Evolutionary conservation across 2,888 invertebrate species (phyloP).

Genomic region (Ormyrus pomaceus): DNA sequence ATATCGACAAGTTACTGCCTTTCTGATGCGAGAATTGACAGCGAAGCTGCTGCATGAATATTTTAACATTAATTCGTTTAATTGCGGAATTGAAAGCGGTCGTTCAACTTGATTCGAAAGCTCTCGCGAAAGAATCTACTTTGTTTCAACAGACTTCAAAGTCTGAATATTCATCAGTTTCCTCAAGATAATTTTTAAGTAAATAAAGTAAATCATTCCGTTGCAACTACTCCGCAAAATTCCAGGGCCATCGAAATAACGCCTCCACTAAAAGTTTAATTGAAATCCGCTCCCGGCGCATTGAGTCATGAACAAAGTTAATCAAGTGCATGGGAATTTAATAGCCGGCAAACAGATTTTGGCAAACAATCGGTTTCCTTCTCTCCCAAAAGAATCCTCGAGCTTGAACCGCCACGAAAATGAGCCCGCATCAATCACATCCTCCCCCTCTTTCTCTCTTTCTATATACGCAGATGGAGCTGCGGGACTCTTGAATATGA

Average conservation of each 20-base stretch:
- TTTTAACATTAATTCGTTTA: no score
- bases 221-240: neutral
- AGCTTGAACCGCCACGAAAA: slow-evolving; percentile 16
- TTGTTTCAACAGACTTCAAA: no score
- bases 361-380: slow-evolving; percentile 22
- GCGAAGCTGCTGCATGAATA: no score
- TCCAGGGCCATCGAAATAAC: no score
- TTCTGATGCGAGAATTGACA: no score
- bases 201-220: no score
- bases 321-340: slow-evolving; percentile 35
- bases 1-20: no score
- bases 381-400: neutral
- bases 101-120: neutral
- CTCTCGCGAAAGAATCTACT: no score
- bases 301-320: slow-evolving; percentile 30
- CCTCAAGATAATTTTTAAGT: neutral
- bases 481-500: slow-evolving; percentile 7
- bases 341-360: slow-evolving; percentile 32
- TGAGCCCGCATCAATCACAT: neutral
- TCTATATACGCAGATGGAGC: slow-evolving; percentile 1
- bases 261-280: neutral
- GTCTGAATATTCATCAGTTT: neutral
- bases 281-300: neutral
- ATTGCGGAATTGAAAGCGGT: neutral
- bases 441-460: neutral